Base-by-base conservation (phyloP, 2,113 vertebrate genomes). In the Sisor rabdophorus region DNA sequence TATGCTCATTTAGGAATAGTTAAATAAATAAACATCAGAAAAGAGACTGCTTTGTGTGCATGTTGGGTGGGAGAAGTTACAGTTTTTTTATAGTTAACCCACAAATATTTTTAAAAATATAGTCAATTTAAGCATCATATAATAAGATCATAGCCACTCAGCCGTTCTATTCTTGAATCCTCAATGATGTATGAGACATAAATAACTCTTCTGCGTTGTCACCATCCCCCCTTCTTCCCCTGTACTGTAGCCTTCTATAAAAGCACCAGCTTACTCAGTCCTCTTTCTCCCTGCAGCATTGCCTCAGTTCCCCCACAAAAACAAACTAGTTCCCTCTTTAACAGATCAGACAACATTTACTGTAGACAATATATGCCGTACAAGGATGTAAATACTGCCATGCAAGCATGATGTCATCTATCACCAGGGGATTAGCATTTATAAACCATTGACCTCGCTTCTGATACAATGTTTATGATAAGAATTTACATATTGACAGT, bases 241-340 rank as follows among this genome's bases (percentile, higher is more conserved):
- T 74, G 68, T 76, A 80, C 71, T 69, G 73, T 53, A 77, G 63
- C 75, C 83, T 75, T 90, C 86, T 80, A 84, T 87, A 89, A 90
- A 81, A 71, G 79, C 80, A 82, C 81, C 85, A 83, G 71, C 76
- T 78, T 78, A 13, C 61, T 75, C 58, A 53, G 22, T 63, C 44
- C 64, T 59, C 65, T 75, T 48, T 40, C 40, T 59, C 28, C 65
- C 53, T 59, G 20, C 44, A 56, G 82, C 65, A 12, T 4, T 71
- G 73, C 78, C 83, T 84, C 86, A 81, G 81, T 72, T 69, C 77
- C 47, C 81, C 24, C 53, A 48, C 47, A 69, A 52, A 65, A 68
- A 68, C 11, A 53, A 36, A 75, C 61, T 47, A 71, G 26, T 73
- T 22, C 52, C 59, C 56, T n/a, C 19, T 40, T 48, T 17, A 28